Conservation (phyloP, 2,113 vertebrate genomes). For the Cheirogaleus medius region DNA sequence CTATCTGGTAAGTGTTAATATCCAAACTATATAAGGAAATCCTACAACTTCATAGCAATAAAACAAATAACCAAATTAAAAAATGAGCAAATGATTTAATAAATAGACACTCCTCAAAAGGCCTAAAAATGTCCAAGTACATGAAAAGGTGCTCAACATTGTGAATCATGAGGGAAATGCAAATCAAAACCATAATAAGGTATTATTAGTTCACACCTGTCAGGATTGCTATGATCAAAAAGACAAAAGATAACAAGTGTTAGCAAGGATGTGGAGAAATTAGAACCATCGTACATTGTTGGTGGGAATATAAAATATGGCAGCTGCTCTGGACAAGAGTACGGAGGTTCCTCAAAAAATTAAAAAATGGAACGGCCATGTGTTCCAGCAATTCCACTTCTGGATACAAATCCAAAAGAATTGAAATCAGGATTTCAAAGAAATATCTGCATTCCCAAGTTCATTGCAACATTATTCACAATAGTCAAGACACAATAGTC, state of each 20-base stretch:
- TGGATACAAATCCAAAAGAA: neutral
- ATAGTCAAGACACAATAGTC: neutral
- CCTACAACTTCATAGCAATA: neutral
- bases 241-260: neutral
- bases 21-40: neutral
- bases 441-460: neutral
- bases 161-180: neutral
- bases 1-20: neutral
- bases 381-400: neutral
- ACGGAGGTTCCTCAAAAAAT: neutral
- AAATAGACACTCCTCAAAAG: neutral
- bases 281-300: neutral
- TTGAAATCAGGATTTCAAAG: neutral
- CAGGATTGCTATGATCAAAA: too few relatives aligned
- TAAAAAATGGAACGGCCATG: neutral
- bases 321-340: neutral
- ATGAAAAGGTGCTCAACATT: neutral
- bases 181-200: neutral
- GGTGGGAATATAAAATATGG: neutral
- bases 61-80: neutral
- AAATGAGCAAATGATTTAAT: neutral
- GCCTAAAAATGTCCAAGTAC: neutral
- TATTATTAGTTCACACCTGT: neutral
- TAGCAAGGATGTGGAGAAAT: neutral
- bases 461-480: neutral